These are phyloP conservation scores for Graptemys geographica DNA, from an alignment of 2,797 vertebrate genomes.

Conservation along the genomic window DNA sequence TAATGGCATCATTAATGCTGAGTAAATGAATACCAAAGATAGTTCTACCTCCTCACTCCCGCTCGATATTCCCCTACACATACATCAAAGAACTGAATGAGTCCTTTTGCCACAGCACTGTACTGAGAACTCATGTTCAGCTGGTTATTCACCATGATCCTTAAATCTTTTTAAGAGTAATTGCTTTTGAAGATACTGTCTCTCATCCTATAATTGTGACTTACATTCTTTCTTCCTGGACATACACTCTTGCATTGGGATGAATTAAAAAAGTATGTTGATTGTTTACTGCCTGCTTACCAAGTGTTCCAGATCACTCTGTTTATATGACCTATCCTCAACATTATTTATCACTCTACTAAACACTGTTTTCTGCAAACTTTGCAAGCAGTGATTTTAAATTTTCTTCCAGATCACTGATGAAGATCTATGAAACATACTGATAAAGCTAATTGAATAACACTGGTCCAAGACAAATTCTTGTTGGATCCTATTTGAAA, in stretches of 20 bases:
- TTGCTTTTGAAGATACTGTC: neutral
- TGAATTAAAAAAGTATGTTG: neutral
- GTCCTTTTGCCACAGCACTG: slow-evolving; percentile 25
- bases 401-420: neutral
- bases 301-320: neutral
- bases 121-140: slow-evolving; percentile 41
- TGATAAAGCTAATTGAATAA: neutral
- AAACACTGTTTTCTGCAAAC: neutral
- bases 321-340: slow-evolving; percentile 8
- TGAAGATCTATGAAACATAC: neutral
- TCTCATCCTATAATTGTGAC: neutral
- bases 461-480: neutral
- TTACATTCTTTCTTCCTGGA: neutral
- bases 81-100: neutral
- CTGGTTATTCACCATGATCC: slow-evolving; percentile 39
- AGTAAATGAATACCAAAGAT: neutral
- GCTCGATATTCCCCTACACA: neutral
- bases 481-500: neutral
- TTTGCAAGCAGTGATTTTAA: slow-evolving; percentile 4
- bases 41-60: neutral
- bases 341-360: neutral
- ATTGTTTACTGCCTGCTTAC: neutral
- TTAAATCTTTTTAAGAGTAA: slow-evolving; percentile 12
- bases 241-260: neutral
- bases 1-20: neutral